Conservation (phyloP, 2,888 invertebrate genomes). For the Lepidocyrtinus sp. region DNA sequence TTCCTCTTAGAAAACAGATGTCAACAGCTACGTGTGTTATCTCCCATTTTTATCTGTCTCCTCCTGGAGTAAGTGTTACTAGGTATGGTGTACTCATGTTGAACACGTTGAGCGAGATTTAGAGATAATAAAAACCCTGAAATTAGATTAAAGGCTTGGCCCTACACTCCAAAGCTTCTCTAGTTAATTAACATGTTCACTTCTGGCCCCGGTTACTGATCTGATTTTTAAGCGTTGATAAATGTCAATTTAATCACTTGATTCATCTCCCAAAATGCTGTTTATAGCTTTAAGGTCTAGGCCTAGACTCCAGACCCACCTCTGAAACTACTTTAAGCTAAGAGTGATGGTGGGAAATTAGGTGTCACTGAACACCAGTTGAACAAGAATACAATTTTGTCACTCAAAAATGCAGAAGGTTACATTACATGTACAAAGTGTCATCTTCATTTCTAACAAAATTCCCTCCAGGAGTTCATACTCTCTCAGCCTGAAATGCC, state of each 20-base stretch:
- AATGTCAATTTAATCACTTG: constrained; percentile 15
- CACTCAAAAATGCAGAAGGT: too few species aligned
- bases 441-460: too few species aligned
- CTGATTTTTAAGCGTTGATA: neutral
- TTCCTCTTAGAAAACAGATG: constrained; percentile 9
- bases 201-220: neutral
- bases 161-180: neutral
- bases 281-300: too few species aligned
- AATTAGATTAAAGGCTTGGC: constrained; percentile 15
- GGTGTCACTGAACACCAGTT: constrained; percentile 1
- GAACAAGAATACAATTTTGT: too few species aligned
- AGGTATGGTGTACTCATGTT: too few species aligned
- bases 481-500: too few species aligned
- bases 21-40: neutral
- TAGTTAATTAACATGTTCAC: constrained; percentile 8
- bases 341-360: neutral
- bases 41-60: too few species aligned
- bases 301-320: neutral
- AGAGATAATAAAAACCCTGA: neutral
- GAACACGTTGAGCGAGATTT: constrained; percentile 12
- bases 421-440: too few species aligned
- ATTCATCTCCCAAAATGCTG: neutral
- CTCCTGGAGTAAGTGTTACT: too few species aligned
- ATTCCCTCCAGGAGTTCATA: too few species aligned
- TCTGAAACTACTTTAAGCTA: neutral